Percentiles rank a stretch among this genome's conserved stretches.
These are phyloP conservation scores for Drosophila mojavensis DNA, from an alignment of 1,140 invertebrate genomes.

Conservation along the genomic window DNA sequence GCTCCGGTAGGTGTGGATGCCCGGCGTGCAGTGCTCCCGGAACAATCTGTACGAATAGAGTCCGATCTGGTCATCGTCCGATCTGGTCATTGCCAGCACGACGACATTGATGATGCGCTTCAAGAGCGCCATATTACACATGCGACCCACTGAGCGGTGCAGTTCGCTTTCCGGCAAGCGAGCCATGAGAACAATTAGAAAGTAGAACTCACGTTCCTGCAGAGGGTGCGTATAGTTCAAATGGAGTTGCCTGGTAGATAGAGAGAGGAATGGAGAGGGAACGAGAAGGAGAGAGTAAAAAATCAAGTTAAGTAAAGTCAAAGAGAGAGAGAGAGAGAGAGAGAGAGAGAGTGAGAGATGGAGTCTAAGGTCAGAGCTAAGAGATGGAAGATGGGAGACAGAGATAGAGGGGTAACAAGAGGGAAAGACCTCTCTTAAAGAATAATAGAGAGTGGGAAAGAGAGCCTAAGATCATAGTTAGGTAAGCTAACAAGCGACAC, in stretches of 20 bases:
- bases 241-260: constrained; percentile 15
- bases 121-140: constrained; percentile 24
- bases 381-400: too few species aligned
- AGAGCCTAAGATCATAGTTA: too few species aligned
- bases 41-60: constrained; percentile 52
- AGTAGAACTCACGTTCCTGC: constrained; percentile 55
- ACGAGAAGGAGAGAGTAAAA: too few species aligned
- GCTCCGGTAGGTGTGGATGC: constrained; percentile 26
- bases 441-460: too few species aligned
- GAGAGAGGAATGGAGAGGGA: too few species aligned
- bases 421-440: too few species aligned
- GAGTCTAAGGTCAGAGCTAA: too few species aligned
- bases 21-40: constrained; percentile 25
- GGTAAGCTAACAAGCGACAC: too few species aligned
- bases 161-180: neutral
- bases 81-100: constrained; percentile 35
- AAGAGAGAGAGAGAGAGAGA: too few species aligned
- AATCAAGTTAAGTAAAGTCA: neutral
- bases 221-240: constrained; percentile 18
- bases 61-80: constrained; percentile 21
- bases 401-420: neutral
- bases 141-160: neutral
- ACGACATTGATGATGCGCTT: constrained; percentile 49
- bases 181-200: constrained; percentile 47
- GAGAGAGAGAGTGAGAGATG: too few species aligned